phyloP scores from a whole-genome alignment of 2,113 vertebrate genomes.

The Riparia riparia region DNA sequence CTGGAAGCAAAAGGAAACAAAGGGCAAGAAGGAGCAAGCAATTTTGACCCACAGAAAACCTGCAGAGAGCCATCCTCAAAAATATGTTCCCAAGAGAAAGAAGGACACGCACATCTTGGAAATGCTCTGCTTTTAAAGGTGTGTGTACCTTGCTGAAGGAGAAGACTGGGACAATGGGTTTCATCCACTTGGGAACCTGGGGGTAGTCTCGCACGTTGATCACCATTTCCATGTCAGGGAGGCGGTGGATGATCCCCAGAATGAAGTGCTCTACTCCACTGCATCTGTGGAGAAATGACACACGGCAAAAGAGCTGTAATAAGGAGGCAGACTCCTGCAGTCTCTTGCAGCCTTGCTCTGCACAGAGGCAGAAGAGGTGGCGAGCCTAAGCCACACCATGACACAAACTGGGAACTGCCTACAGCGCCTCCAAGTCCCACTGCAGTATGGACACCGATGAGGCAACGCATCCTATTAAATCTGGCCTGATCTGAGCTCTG shows the following conservation, averaged over 20 bases:
- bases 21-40: background rate
- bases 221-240: slow-evolving; percentile 95
- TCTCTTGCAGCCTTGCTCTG: background rate
- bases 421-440: background rate
- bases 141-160: slow-evolving; percentile 95
- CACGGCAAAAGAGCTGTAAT: background rate
- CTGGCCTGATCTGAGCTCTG: background rate
- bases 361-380: background rate
- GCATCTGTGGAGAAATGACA: slow-evolving; percentile 78
- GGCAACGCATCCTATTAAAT: background rate
- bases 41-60: background rate
- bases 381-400: background rate
- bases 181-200: slow-evolving; percentile 90
- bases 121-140: background rate
- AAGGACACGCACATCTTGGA: background rate
- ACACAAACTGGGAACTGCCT: background rate
- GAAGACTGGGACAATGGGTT: slow-evolving; percentile 87
- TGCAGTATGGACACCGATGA: background rate
- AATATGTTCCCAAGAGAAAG: background rate
- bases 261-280: slow-evolving; percentile 96
- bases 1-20: background rate
- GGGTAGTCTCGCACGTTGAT: slow-evolving; percentile 97
- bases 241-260: slow-evolving; percentile 82
- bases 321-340: background rate
- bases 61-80: background rate